Evolutionary conservation across 1,140 invertebrate species (phyloP), one percentile per base, ranked within the genome.

Genomic region (Drosophila rufa): DNA sequence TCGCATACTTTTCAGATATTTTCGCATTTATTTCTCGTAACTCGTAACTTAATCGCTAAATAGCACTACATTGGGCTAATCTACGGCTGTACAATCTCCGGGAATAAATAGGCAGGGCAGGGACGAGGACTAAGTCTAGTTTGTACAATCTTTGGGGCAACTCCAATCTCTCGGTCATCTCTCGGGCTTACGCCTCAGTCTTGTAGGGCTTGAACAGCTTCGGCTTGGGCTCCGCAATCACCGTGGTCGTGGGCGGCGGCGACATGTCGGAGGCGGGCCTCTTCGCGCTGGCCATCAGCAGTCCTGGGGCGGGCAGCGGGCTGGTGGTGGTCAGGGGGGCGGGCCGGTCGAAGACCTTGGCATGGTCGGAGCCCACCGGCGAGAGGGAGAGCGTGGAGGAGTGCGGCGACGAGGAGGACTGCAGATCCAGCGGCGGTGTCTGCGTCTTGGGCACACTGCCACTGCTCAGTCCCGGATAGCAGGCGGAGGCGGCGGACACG

Each of bases 151-250:
- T 55, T 68, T 40, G 27, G 51, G 60, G 38, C 65, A 6, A 15
- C 22, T 25, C 22, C 22, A 25, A 25, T 25, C 22, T 25, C 22
- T 25, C 22, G 22, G 22, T 25, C 22, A 25, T 25, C 22, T 25
- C 22, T 25, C 22, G 3, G n/a, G 25, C 74, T 67, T 94, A 94
- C 57, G 92, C 92, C 87, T 96, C 95, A 68, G 94, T 95, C 85
- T 95, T 96, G 90, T 96, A 96, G 0, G 95, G 95, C 82, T 96
- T 95, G 78, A 96, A 96, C 15, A 96, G 89, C 85, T 96, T 96
- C 0, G 95, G 95, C 74, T 94, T 94, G 92, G 50, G 93, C 94
- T 75, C 93, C 69, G 62, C 60, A 27, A 91, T 73, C 25, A 76
- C 48, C 2, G 89, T 92, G 5, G 67, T 77, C 6, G 82, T 55